Evolutionary conservation across 2,797 vertebrate species (phyloP).

Genomic region (Rhabdophis nuchalis): DNA sequence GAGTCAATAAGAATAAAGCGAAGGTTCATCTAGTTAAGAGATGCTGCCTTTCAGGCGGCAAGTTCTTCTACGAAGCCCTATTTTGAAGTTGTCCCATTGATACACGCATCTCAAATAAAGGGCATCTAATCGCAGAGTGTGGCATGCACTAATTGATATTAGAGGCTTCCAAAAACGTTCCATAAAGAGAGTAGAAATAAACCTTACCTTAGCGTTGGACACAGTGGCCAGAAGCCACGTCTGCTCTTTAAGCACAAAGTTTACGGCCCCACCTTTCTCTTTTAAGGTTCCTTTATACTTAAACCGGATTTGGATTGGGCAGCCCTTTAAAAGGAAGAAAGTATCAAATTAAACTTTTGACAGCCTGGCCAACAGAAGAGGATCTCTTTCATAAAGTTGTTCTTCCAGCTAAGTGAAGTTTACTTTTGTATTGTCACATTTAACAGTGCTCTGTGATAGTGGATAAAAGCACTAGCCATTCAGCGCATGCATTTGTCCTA

Average conservation of each 20-base stretch:
- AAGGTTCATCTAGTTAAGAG: background rate
- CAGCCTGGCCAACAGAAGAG: background rate
- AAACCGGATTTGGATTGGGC: background rate
- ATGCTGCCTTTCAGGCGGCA: background rate
- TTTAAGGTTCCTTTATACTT: background rate
- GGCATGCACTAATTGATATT: background rate
- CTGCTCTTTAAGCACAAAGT: background rate
- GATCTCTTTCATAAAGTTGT: background rate
- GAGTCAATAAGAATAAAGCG: background rate
- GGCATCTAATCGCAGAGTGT: background rate
- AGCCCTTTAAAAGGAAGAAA: background rate
- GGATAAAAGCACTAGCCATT: background rate
- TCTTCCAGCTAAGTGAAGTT: background rate
- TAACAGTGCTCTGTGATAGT: background rate
- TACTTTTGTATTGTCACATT: background rate
- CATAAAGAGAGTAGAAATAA: background rate
- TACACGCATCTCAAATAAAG: background rate
- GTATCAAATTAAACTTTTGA: background rate
- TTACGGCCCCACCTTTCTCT: background rate
- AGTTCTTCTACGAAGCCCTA: background rate
- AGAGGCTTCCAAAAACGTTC: background rate
- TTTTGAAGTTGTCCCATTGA: too few species aligned
- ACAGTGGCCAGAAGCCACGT: background rate
- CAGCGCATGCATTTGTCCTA: background rate
- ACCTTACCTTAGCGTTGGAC: background rate